Percentiles rank a stretch among this genome's conserved stretches.
Conservation (phyloP, 2,797 vertebrate genomes). For the Myotis planiceps region DNA sequence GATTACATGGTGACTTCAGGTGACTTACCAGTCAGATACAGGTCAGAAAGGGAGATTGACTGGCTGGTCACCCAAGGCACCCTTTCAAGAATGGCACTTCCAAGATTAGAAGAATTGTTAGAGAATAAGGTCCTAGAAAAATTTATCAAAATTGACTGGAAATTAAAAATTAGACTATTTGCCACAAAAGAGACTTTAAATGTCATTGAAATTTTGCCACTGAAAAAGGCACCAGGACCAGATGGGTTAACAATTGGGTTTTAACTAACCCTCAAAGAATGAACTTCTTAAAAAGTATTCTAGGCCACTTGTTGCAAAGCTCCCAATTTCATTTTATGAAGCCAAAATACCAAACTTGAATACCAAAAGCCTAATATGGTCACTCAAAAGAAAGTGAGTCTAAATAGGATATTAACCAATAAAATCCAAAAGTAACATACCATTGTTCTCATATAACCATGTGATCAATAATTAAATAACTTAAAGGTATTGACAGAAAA, state of each 20-base stretch:
- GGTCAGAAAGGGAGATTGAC: neutral
- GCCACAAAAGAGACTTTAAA: neutral
- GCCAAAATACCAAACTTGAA: neutral
- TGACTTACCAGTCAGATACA: neutral
- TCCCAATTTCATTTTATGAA: neutral
- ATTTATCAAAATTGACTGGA: neutral
- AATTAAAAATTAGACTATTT: neutral
- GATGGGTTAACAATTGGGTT: neutral
- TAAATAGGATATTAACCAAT: neutral
- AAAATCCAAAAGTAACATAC: neutral
- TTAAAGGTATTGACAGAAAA: neutral
- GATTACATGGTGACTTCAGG: neutral
- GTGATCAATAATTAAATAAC: neutral
- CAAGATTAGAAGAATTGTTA: neutral
- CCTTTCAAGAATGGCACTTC: neutral
- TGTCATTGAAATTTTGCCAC: neutral
- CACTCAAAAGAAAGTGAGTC: neutral
- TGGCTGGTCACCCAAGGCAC: neutral
- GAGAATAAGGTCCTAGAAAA: neutral
- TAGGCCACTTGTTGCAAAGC: neutral
- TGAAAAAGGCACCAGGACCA: neutral
- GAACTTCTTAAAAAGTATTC: neutral
- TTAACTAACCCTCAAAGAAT: neutral
- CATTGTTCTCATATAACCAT: neutral
- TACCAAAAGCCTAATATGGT: neutral